Percentiles rank a stretch among this genome's conserved stretches.
Conservation (phyloP, 35 echinoderm and acorn worm genomes). For the Chiridota heheva region DNA sequence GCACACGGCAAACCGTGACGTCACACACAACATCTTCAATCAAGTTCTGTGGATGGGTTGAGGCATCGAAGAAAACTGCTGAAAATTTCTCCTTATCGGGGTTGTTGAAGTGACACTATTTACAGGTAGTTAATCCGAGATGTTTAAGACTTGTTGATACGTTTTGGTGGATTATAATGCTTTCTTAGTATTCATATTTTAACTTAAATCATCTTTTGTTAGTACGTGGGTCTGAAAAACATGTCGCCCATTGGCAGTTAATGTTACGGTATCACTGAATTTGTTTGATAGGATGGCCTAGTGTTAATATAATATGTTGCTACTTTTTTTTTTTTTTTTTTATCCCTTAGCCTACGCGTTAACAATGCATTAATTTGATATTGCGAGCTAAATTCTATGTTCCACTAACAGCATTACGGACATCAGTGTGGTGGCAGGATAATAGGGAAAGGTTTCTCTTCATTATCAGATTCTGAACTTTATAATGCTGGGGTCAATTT, state of each 20-base stretch:
- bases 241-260: constrained; percentile 2
- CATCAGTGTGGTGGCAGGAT: too few species aligned
- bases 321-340: too few species aligned
- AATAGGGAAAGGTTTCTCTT: too few species aligned
- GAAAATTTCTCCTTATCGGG: too few species aligned
- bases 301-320: too few species aligned
- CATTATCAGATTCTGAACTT: too few species aligned
- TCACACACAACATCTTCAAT: constrained; percentile 46
- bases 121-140: constrained; percentile 12
- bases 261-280: background rate
- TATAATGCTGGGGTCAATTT: too few species aligned
- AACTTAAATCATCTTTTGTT: constrained; percentile 1
- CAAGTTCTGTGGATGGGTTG: constrained; percentile 11
- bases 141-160: constrained; percentile 18
- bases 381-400: background rate
- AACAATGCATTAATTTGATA: background rate
- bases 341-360: constrained; percentile 5
- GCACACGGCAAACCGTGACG: constrained; percentile 30
- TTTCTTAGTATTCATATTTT: constrained; percentile 4
- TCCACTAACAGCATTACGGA: background rate
- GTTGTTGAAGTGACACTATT: background rate
- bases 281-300: constrained; percentile 20
- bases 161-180: background rate
- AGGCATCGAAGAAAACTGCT: background rate
- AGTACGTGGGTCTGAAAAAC: constrained; percentile 27